phyloP scores from a whole-genome alignment of 2,113 vertebrate species.

The Coregonus clupeaformis region DNA sequence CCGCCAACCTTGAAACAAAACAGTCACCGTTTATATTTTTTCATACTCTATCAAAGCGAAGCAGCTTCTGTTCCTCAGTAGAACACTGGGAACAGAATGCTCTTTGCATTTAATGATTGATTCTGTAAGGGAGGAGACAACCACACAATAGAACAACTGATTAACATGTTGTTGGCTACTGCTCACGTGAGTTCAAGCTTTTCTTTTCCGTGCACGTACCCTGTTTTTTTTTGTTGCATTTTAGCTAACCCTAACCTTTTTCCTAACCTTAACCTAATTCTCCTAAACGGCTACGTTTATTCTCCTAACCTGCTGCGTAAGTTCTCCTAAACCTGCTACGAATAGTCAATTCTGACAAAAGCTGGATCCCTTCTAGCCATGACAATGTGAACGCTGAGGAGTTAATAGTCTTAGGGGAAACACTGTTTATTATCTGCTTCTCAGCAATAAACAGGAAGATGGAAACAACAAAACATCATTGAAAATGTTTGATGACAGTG shows the following conservation, averaged over 20 bases:
- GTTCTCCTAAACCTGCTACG: too few relatives aligned
- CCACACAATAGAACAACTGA: slow-evolving; percentile 1
- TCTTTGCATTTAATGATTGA: slow-evolving; percentile 58
- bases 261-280: too few relatives aligned
- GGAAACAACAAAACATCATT: neutral
- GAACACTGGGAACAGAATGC: slow-evolving; percentile 38
- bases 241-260: slow-evolving; percentile 2
- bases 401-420: slow-evolving; percentile 68
- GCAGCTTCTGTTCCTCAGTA: neutral
- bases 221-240: too few relatives aligned
- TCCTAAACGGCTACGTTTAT: too few relatives aligned
- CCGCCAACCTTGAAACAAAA: neutral
- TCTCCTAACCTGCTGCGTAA: too few relatives aligned
- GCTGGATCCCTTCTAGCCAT: too few relatives aligned
- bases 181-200: too few relatives aligned
- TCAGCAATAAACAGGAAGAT: neutral
- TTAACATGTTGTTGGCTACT: too few relatives aligned
- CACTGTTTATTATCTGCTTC: too few relatives aligned
- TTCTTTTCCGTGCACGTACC: too few relatives aligned
- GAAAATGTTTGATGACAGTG: neutral
- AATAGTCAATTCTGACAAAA: too few relatives aligned
- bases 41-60: neutral
- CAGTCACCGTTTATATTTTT: neutral
- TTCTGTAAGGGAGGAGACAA: slow-evolving; percentile 28
- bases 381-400: slow-evolving; percentile 51